A percentile compares a stretch with the other conserved stretches of the same genome.
Conservation (phyloP, 2,888 invertebrate genomes). For the Noctua comes region DNA sequence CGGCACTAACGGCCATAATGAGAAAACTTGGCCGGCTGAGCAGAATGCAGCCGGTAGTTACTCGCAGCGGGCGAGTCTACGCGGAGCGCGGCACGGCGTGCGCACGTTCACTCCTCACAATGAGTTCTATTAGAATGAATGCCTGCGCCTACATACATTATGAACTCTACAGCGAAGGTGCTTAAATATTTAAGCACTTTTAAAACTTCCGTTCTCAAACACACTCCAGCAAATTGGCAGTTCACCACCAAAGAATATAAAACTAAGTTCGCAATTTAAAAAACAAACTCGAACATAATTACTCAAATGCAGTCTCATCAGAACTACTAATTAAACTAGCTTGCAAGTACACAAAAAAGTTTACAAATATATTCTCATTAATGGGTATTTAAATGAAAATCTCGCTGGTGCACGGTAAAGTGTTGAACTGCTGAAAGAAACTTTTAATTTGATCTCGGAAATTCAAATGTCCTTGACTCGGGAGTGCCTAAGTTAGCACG, state of each 20-base stretch:
- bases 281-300: constrained; percentile 37
- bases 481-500: constrained; percentile 69
- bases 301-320: constrained; percentile 35
- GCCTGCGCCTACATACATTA: constrained; percentile 46
- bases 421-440: constrained; percentile 63
- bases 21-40: constrained; percentile 85
- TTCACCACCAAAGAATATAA: constrained; percentile 16
- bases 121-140: constrained; percentile 57
- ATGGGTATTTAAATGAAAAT: constrained; percentile 63
- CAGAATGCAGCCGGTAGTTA: constrained; percentile 72
- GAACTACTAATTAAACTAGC: constrained; percentile 47
- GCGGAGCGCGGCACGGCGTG: constrained; percentile 69
- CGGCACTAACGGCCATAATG: constrained; percentile 85
- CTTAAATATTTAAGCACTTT: constrained; percentile 35
- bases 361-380: constrained; percentile 62
- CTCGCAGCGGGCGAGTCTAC: constrained; percentile 71
- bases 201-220: constrained; percentile 24
- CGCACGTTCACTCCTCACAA: constrained; percentile 64
- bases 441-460: constrained; percentile 74
- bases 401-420: constrained; percentile 50
- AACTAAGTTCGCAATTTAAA: constrained; percentile 39
- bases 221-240: constrained; percentile 27
- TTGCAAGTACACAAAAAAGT: constrained; percentile 50
- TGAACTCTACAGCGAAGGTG: constrained; percentile 20
- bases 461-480: constrained; percentile 70